Percentiles rank a stretch among this genome's conserved stretches.
phyloP scores from a whole-genome alignment of 1,140 invertebrate genomes.

The Triops longicaudatus region DNA sequence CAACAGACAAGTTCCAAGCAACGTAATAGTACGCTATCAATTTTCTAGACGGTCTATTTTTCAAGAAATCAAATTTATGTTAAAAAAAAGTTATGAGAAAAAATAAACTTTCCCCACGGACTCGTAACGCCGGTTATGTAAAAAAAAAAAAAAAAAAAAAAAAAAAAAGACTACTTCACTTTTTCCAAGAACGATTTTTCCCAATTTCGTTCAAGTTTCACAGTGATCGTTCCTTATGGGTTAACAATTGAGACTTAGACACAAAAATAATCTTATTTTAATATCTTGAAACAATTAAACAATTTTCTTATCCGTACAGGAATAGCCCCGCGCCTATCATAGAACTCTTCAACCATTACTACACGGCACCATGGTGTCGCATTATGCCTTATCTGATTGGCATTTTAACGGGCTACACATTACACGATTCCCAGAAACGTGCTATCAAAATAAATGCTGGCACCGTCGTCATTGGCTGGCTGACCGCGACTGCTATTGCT shows the following conservation, averaged over 20 bases:
- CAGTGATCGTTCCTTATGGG: not conserved
- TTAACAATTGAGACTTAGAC: too few species aligned
- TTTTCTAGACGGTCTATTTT: too few species aligned
- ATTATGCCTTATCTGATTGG: constrained; percentile 37
- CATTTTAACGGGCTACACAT: constrained; percentile 42
- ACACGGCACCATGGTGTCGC: constrained; percentile 30
- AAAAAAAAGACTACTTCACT: too few species aligned
- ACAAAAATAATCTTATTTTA: not conserved
- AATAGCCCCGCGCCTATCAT: not conserved
- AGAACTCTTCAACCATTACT: constrained; percentile 25
- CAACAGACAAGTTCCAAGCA: not conserved
- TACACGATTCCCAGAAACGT: not conserved
- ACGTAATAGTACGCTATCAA: too few species aligned
- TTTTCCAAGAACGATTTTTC: too few species aligned
- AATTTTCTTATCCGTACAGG: not conserved
- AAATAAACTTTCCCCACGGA: too few species aligned
- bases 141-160: too few species aligned
- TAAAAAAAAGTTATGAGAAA: too few species aligned
- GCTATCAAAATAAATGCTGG: constrained; percentile 40
- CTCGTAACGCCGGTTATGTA: too few species aligned
- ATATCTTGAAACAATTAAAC: not conserved
- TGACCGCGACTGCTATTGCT: constrained; percentile 32
- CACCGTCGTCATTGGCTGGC: constrained; percentile 33
- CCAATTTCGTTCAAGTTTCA: too few species aligned
- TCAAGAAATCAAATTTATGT: too few species aligned